These are phyloP conservation scores for Leptestheria dahalacensis DNA, from an alignment of 1,140 invertebrate species.

Conservation along the genomic window DNA sequence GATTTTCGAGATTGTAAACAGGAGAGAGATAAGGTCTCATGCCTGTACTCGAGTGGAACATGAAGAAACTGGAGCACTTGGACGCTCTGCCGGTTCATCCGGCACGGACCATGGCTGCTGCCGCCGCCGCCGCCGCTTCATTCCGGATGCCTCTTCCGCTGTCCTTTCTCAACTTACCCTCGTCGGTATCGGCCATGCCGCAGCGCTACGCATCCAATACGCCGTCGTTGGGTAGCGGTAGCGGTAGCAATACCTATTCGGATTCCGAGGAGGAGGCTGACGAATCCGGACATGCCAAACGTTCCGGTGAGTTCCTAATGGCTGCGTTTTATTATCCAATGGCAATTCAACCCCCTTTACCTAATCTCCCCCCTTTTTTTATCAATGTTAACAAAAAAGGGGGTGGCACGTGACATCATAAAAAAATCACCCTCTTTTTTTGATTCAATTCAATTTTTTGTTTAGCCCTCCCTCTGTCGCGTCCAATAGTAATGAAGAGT, in stretches of 20 bases:
- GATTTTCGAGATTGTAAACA: not conserved
- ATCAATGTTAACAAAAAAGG: not conserved
- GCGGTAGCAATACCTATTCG: not conserved
- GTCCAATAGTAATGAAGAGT: not conserved
- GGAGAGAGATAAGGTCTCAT: not conserved
- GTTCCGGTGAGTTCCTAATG: not conserved
- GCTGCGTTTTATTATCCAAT: not conserved
- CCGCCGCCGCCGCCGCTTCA: too few relatives aligned
- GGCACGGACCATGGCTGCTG: not conserved
- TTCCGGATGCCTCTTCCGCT: not conserved
- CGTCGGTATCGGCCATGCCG: not conserved
- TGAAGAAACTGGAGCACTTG: not conserved
- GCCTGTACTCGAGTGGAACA: not conserved
- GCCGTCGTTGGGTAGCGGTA: not conserved
- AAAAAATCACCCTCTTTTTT: not conserved
- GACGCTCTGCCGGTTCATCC: not conserved
- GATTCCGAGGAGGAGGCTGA: not conserved
- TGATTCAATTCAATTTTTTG: not conserved
- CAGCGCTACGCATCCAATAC: not conserved
- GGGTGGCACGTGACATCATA: not conserved
- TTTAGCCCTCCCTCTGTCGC: not conserved
- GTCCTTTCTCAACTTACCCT: not conserved
- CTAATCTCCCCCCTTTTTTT: not conserved
- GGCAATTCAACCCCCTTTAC: not conserved
- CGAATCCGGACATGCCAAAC: not conserved